phyloP scores from a whole-genome alignment of 1,140 invertebrate genomes.

The Saccostrea cuccullata region DNA sequence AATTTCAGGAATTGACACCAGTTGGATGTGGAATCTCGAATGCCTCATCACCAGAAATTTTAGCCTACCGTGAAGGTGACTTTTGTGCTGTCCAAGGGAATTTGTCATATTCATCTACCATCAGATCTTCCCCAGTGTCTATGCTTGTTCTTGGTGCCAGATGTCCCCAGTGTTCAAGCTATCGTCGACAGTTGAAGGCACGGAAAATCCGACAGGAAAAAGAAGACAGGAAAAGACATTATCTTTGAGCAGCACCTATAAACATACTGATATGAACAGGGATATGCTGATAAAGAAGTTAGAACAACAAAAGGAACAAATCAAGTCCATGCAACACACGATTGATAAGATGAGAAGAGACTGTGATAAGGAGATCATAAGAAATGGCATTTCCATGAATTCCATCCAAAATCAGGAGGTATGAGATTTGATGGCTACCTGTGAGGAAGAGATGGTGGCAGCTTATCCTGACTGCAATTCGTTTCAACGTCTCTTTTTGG shows the following conservation, averaged over 20 bases:
- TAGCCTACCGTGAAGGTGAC: conserved; percentile 36
- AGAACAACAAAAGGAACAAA: background rate
- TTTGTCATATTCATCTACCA: conserved; percentile 18
- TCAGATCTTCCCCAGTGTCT: conserved; percentile 9
- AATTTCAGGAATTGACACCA: conserved; percentile 18
- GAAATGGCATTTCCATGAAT: background rate
- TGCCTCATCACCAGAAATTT: background rate
- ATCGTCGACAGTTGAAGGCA: background rate
- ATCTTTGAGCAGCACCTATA: background rate
- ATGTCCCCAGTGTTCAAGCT: conserved; percentile 6
- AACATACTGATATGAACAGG: background rate
- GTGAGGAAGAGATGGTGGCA: background rate
- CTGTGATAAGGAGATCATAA: background rate
- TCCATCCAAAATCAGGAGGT: background rate
- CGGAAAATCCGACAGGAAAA: background rate
- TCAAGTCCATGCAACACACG: conserved; percentile 1
- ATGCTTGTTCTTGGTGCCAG: conserved; percentile 29
- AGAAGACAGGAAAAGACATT: background rate
- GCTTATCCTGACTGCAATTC: background rate
- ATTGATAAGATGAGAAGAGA: conserved; percentile 26
- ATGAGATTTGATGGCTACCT: background rate
- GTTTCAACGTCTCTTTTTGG: background rate
- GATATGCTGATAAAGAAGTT: background rate
- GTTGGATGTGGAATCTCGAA: background rate
- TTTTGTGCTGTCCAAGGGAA: conserved; percentile 22